Evolutionary conservation across 1,140 invertebrate species (phyloP).

Genomic region (Propsilocerus akamusi): DNA sequence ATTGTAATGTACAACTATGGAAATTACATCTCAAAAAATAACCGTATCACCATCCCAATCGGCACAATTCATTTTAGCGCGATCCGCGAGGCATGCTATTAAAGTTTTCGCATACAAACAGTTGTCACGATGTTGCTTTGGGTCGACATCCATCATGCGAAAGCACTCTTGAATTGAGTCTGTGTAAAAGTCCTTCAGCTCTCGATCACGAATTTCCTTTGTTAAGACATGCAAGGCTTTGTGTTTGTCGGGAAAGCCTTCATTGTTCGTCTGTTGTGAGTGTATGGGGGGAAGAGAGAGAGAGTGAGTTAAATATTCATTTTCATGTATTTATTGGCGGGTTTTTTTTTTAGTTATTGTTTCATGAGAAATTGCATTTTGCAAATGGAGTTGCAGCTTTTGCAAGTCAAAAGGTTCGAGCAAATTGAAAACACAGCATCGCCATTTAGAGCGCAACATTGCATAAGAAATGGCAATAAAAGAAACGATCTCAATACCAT

Average conservation of each 20-base stretch:
- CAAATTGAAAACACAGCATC: too few relatives aligned
- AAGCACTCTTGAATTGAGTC: slow-evolving; percentile 34
- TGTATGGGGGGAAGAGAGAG: neutral
- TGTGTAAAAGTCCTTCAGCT: slow-evolving; percentile 29
- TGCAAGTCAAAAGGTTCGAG: too few relatives aligned
- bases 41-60: slow-evolving; percentile 27
- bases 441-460: neutral
- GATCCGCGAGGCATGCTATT: slow-evolving; percentile 30
- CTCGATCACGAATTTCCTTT: slow-evolving; percentile 28
- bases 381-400: neutral
- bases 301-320: neutral
- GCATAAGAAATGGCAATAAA: neutral
- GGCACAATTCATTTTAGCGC: slow-evolving; percentile 31
- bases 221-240: slow-evolving; percentile 29
- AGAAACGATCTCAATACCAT: slow-evolving; percentile 23
- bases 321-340: too few relatives aligned
- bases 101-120: slow-evolving; percentile 29
- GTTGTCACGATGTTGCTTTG: slow-evolving; percentile 19
- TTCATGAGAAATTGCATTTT: neutral
- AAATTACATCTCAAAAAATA: slow-evolving; percentile 5
- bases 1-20: slow-evolving; percentile 6
- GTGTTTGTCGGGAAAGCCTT: slow-evolving; percentile 31
- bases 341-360: neutral
- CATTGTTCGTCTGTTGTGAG: slow-evolving; percentile 24
- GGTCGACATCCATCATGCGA: slow-evolving; percentile 27